Conservation (phyloP, 2,888 invertebrate species). For the Caenorhabditis imperialis region DNA sequence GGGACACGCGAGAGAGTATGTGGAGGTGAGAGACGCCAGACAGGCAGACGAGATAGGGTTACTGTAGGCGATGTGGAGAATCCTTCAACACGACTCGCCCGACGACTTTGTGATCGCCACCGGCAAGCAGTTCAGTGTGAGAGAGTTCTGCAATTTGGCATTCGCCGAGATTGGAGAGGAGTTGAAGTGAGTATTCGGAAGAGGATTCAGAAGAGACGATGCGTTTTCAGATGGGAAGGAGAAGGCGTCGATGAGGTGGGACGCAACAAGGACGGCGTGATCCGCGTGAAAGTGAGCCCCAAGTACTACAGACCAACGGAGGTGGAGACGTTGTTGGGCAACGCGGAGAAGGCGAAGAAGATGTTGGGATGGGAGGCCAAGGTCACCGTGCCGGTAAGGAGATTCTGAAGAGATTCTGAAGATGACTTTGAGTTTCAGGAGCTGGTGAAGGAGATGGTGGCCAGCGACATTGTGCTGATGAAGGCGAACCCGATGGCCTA, state of each 20-base stretch:
- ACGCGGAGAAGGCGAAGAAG: slow-evolving; percentile 90
- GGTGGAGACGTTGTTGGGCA: slow-evolving; percentile 91
- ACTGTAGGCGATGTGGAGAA: slow-evolving; percentile 96
- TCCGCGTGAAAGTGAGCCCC: slow-evolving; percentile 90
- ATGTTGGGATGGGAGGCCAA: slow-evolving; percentile 91
- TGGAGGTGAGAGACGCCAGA: slow-evolving; percentile 78
- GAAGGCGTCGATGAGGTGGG: slow-evolving; percentile 88
- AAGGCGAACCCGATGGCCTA: slow-evolving; percentile 90
- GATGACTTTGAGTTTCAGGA: slow-evolving; percentile 79
- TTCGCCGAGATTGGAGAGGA: slow-evolving; percentile 88
- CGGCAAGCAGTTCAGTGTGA: slow-evolving; percentile 92
- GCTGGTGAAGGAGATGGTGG: slow-evolving; percentile 94
- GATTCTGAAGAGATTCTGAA: too few species aligned
- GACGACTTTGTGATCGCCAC: slow-evolving; percentile 98
- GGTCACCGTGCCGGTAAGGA: slow-evolving; percentile 83
- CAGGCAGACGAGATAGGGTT: too few species aligned
- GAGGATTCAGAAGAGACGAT: neutral
- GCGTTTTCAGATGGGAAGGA: slow-evolving; percentile 86
- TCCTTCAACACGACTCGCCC: slow-evolving; percentile 92
- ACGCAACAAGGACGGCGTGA: slow-evolving; percentile 84
- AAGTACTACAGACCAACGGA: slow-evolving; percentile 95
- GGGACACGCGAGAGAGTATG: slow-evolving; percentile 83
- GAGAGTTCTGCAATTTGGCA: slow-evolving; percentile 93
- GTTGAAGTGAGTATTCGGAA: slow-evolving; percentile 82
- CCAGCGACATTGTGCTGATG: slow-evolving; percentile 91